Conservation (phyloP, 1,140 invertebrate species). For the Scaptomyza hsui region DNA sequence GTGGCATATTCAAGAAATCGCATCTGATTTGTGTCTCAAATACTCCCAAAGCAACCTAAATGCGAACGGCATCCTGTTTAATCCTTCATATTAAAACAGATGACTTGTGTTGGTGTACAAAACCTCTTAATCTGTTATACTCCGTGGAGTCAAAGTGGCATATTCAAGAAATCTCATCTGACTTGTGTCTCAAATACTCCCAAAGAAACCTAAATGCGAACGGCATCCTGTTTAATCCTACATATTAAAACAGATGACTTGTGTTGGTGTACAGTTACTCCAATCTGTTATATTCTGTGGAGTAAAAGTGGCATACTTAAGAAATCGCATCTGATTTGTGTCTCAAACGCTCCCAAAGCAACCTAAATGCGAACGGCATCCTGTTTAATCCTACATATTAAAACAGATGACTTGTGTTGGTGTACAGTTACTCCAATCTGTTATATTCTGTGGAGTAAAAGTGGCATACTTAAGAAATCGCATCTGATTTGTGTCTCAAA, state of each 20-base stretch:
- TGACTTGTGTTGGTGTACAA: constrained; percentile 47
- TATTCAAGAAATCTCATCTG: constrained; percentile 12
- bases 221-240: constrained; percentile 46
- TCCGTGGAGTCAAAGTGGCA: constrained; percentile 59
- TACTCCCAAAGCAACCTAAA: constrained; percentile 42
- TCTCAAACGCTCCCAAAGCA: constrained; percentile 56
- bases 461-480: constrained; percentile 44
- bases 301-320: constrained; percentile 43
- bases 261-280: constrained; percentile 40
- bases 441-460: constrained; percentile 48
- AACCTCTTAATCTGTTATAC: constrained; percentile 4
- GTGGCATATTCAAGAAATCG: constrained; percentile 41
- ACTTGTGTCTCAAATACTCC: constrained; percentile 60
- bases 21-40: constrained; percentile 52
- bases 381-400: constrained; percentile 40
- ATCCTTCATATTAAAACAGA: constrained; percentile 36
- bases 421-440: constrained; percentile 15
- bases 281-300: neutral
- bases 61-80: constrained; percentile 52
- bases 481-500: constrained; percentile 51
- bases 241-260: constrained; percentile 3
- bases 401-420: constrained; percentile 43
- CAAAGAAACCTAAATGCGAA: constrained; percentile 38
- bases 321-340: constrained; percentile 9
- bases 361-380: constrained; percentile 41